These are phyloP conservation scores for Serripes groenlandicus DNA, from an alignment of 2,888 invertebrate genomes.

Conservation along the genomic window DNA sequence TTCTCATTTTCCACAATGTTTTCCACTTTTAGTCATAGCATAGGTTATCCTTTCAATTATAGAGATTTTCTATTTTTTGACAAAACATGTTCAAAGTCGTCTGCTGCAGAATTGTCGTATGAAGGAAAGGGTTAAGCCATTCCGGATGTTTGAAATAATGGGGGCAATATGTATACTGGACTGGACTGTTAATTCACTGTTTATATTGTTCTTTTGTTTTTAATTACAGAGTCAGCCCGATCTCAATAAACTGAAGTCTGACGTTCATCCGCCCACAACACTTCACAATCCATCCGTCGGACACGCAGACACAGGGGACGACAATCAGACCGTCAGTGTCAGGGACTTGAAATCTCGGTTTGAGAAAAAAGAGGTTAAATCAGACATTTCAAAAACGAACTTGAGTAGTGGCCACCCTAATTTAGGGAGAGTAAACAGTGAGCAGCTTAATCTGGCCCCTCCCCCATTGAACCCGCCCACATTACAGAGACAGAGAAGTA, in stretches of 20 bases:
- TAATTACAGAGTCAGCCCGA: constrained; percentile 69
- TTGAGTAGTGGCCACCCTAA: constrained; percentile 13
- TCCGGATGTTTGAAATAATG: too few species aligned
- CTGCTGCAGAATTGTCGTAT: too few species aligned
- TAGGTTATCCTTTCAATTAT: too few species aligned
- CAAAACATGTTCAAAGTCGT: too few species aligned
- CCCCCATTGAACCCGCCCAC: constrained; percentile 13
- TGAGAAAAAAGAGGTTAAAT: constrained; percentile 57
- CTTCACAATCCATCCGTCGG: not conserved
- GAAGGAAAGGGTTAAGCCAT: too few species aligned
- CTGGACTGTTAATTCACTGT: too few species aligned
- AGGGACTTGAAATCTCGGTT: constrained; percentile 79
- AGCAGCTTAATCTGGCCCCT: constrained; percentile 1
- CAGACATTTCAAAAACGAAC: not conserved
- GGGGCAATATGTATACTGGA: too few species aligned
- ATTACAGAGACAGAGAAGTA: constrained; percentile 75
- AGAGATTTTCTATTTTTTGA: too few species aligned
- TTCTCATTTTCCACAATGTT: too few species aligned
- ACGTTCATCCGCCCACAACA: constrained; percentile 26
- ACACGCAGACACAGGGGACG: constrained; percentile 14
- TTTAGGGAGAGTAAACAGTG: constrained; percentile 32
- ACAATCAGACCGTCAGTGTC: constrained; percentile 70
- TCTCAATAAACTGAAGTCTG: constrained; percentile 47
- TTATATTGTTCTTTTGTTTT: constrained; percentile 2
- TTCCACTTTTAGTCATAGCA: too few species aligned